These are phyloP conservation scores for Neodiprion lecontei DNA, from an alignment of 1,140 invertebrate genomes.

Conservation along the genomic window DNA sequence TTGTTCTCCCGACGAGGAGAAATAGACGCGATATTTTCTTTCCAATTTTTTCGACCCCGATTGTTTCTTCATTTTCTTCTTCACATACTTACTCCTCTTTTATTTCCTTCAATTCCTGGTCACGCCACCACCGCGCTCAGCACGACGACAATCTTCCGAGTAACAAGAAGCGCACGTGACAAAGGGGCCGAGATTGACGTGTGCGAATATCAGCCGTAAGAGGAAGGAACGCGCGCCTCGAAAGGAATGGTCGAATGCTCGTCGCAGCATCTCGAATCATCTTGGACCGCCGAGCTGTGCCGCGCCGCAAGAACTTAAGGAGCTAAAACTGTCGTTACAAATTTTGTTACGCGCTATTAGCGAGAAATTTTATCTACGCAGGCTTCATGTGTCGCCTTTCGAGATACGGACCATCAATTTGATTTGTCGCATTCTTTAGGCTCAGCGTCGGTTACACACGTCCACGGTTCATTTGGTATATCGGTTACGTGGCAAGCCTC, in stretches of 20 bases:
- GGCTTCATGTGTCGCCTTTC: neutral
- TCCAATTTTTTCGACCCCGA: no score
- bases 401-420: neutral
- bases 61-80: neutral
- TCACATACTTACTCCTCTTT: neutral
- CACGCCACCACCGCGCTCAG: neutral
- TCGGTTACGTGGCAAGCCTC: neutral
- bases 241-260: neutral
- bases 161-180: slow-evolving; percentile 6
- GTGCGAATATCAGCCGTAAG: neutral
- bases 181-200: neutral
- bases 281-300: neutral
- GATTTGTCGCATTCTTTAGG: neutral
- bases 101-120: slow-evolving; percentile 7
- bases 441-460: neutral
- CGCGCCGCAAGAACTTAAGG: neutral
- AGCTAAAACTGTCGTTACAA: slow-evolving; percentile 1
- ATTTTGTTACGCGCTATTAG: neutral
- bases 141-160: neutral
- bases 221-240: neutral
- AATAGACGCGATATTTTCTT: neutral
- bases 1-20: slow-evolving; percentile 1
- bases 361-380: neutral
- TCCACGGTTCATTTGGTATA: neutral
- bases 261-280: neutral